A percentile compares a stretch with the other conserved stretches of the same genome.
phyloP scores from a whole-genome alignment of 2,797 vertebrate genomes.

The Cottoperca gobio region DNA sequence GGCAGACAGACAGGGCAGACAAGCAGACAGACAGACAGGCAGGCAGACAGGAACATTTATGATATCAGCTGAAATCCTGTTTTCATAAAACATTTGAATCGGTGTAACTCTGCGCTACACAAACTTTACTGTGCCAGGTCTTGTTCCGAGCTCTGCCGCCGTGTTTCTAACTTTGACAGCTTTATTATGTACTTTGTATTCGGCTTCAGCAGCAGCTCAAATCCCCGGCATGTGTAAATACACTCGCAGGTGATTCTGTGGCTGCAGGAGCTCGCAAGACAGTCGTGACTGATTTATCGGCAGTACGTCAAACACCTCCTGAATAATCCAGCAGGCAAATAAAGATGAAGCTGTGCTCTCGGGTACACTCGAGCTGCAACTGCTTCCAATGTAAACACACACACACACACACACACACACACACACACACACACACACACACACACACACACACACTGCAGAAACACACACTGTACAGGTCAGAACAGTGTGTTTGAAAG shows the following conservation, averaged over 20 bases:
- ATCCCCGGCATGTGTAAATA: slow-evolving; percentile 67
- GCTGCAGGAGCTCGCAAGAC: slow-evolving; percentile 57
- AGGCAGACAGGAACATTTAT: slow-evolving; percentile 25
- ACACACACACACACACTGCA: not conserved
- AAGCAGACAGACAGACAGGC: too few relatives aligned
- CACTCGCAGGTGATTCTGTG: slow-evolving; percentile 71
- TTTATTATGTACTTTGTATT: slow-evolving; percentile 71
- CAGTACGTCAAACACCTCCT: slow-evolving; percentile 49
- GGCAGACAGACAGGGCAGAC: too few relatives aligned
- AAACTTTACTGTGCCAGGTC: slow-evolving; percentile 55
- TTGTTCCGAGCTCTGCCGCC: slow-evolving; percentile 38
- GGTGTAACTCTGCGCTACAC: slow-evolving; percentile 15
- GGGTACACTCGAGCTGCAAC: slow-evolving; percentile 29
- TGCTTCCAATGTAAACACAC: slow-evolving; percentile 52
- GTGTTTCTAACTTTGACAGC: slow-evolving; percentile 72
- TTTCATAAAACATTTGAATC: slow-evolving; percentile 45
- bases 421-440: slow-evolving; percentile 7
- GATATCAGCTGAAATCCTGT: slow-evolving; percentile 15
- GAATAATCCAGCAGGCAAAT: slow-evolving; percentile 67
- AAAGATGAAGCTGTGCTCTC: slow-evolving; percentile 63
- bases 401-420: slow-evolving; percentile 12
- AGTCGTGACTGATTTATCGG: slow-evolving; percentile 72
- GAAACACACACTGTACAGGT: slow-evolving; percentile 15
- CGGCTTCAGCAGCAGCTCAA: slow-evolving; percentile 54
- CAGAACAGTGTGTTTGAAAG: slow-evolving; percentile 21